Base-by-base conservation (phyloP, 2,888 invertebrate genomes). In the Micoletzkya japonica region DNA sequence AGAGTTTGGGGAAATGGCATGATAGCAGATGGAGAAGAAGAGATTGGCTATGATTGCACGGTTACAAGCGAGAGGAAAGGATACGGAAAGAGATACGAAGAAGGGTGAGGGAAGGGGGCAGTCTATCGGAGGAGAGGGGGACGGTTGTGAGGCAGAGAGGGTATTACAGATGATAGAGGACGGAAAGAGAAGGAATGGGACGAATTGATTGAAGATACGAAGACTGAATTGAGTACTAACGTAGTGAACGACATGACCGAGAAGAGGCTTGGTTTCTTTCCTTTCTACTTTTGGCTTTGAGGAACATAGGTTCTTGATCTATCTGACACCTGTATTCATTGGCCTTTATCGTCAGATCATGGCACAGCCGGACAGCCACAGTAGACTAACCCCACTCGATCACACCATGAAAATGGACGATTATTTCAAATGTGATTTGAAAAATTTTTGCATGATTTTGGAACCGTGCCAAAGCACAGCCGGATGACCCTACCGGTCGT, bases 11-110 rank as follows among this genome's bases (percentile, higher is more conserved):
- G n/a, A n/a, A n/a, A n/a, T n/a, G n/a, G n/a, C n/a, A n/a, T n/a
- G n/a, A n/a, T n/a, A n/a, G n/a, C n/a, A 61, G 30, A 59, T 69
- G 69, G 69, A 69, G 50, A 59, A 49, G 37, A 56, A 49, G 60
- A 32, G 69, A 52, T 50, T 24, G 28, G 54, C 54, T 34, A 60
- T 69, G 69, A 10, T 69, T 1, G 59, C 58, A 20, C 36, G 69
- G 52, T 34, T 69, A 60, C 50, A 69, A 52, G 32, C 34, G 34
- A 69, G 69, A n/a, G 57, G 69, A 26, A 34, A 69, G 60, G 50
- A 60, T 24, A 52, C 36, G 20, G 56, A 37, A 26, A 44, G 49
- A 34, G 34, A 28, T 4, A 67, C 56, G n/a, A 26, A 37, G 10
- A 37, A 34, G 4, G 24, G 4, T 24, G 54, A 66, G 54, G 64